Evolutionary conservation across 1,140 invertebrate genomes (phyloP).

Genomic region (Geopemphigus sp.): DNA sequence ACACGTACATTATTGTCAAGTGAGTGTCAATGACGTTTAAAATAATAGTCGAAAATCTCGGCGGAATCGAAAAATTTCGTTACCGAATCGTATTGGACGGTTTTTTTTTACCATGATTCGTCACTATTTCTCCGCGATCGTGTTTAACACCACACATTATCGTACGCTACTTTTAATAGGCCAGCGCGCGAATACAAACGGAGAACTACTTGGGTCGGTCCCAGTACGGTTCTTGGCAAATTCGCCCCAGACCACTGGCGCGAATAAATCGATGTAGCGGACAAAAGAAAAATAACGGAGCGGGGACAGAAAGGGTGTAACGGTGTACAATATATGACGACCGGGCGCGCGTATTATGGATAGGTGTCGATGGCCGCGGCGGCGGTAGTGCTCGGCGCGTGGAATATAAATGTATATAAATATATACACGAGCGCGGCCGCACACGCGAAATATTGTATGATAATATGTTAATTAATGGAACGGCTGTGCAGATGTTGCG

Average conservation of each 20-base stretch:
- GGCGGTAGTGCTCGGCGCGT: background rate
- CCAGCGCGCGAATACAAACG: too few species aligned
- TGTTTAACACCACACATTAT: too few species aligned
- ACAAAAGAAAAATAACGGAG: background rate
- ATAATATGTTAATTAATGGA: constrained; percentile 49
- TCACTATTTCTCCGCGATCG: too few species aligned
- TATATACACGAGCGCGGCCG: background rate
- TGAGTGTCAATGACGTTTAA: too few species aligned
- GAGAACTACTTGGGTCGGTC: too few species aligned
- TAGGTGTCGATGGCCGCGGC: background rate
- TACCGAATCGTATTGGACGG: too few species aligned
- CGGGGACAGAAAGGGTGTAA: background rate
- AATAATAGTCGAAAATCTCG: too few species aligned
- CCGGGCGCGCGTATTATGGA: background rate
- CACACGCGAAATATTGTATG: constrained; percentile 31
- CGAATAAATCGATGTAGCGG: constrained; percentile 10
- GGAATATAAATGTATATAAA: background rate
- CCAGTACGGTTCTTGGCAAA: background rate
- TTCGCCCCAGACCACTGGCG: constrained; percentile 10
- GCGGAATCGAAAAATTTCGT: too few species aligned
- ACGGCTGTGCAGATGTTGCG: constrained; percentile 35
- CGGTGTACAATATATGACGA: background rate
- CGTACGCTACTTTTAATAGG: too few species aligned
- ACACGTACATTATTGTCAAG: too few species aligned
- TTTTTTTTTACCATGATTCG: too few species aligned